phyloP scores from a whole-genome alignment of 2,888 invertebrate species.

The Callinectes sapidus region DNA sequence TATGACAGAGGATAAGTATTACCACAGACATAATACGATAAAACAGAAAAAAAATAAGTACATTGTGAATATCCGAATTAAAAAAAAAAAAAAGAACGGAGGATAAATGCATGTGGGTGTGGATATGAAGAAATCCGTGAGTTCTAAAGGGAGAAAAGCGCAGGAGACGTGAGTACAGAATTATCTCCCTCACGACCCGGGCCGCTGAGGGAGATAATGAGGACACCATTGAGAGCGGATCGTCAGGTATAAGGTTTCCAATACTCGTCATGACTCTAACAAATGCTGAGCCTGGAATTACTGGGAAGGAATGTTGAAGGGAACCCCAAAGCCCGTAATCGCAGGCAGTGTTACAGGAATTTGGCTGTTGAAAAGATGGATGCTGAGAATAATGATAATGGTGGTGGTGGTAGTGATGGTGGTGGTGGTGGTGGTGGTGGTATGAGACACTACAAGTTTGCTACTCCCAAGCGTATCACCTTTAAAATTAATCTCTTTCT shows the following conservation, averaged over 20 bases:
- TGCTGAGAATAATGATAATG: neutral
- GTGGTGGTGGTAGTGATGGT: neutral
- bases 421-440: neutral
- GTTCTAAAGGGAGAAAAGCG: neutral
- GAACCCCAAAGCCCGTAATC: neutral
- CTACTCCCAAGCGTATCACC: neutral
- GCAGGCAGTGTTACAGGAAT: neutral
- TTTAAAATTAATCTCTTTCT: neutral
- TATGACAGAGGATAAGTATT: neutral
- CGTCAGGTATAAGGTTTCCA: constrained; percentile 12
- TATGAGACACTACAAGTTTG: neutral
- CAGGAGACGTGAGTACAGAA: neutral
- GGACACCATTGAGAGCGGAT: constrained; percentile 6
- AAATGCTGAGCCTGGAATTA: neutral
- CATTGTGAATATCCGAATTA: no score
- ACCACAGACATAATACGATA: neutral
- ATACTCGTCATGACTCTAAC: neutral
- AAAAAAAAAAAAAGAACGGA: neutral
- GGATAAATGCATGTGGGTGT: neutral
- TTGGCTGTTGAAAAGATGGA: neutral
- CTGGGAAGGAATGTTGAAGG: neutral
- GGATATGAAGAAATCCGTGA: neutral
- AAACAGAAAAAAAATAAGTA: neutral
- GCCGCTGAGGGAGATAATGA: neutral
- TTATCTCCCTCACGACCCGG: neutral